Evolutionary conservation across 2,797 vertebrate species (phyloP).

Genomic region (Sylvia borin): DNA sequence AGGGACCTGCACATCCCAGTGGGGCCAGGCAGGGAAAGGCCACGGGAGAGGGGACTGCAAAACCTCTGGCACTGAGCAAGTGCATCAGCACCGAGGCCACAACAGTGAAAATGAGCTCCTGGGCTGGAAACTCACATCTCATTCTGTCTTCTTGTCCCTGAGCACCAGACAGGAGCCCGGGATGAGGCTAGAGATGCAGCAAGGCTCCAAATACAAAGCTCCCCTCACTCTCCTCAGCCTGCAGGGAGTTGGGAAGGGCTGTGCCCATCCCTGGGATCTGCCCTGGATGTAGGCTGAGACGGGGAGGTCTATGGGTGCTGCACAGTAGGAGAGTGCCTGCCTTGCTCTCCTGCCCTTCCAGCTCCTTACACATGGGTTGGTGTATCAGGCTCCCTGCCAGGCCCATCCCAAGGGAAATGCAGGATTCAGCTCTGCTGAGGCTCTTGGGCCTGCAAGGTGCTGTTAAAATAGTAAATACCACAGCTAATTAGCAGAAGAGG

Average conservation of each 20-base stretch:
- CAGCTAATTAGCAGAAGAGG: background rate
- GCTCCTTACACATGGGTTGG: accelerated
- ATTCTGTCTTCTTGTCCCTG: background rate
- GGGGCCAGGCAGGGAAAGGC: background rate
- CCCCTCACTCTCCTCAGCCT: accelerated
- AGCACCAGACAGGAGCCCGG: background rate
- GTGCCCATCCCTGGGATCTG: background rate
- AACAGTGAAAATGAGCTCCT: accelerated
- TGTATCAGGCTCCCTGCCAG: background rate
- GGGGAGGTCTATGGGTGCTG: background rate
- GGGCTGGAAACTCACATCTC: background rate
- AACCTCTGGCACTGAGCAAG: background rate
- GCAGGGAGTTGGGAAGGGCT: background rate
- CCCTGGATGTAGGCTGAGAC: accelerated
- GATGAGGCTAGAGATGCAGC: background rate
- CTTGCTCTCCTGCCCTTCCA: accelerated
- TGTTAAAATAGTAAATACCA: background rate
- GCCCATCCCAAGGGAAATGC: background rate
- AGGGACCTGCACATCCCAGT: background rate
- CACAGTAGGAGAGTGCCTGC: background rate
- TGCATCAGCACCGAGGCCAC: accelerated
- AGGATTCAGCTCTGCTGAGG: background rate
- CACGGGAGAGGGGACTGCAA: background rate
- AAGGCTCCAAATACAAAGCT: background rate
- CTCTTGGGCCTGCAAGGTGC: background rate